Evolutionary conservation across 2,888 invertebrate species (phyloP).

Genomic region (Platypus cylindrus): DNA sequence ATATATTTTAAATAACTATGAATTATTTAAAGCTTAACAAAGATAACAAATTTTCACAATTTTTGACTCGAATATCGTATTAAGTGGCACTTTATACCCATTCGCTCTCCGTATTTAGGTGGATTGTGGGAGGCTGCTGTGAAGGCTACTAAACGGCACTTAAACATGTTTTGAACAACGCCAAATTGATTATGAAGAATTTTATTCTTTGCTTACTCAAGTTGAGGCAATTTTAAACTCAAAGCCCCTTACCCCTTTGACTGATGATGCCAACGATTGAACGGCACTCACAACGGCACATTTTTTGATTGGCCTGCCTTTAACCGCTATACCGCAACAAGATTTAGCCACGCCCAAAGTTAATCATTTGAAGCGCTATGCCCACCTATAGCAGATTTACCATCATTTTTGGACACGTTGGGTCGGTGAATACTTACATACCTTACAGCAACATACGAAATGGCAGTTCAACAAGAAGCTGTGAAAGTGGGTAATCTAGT

Average conservation of each 20-base stretch:
- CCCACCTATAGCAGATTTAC: conserved; percentile 4
- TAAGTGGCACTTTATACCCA: conserved; percentile 8
- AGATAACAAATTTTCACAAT: conserved; percentile 1
- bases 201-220: conserved; percentile 16
- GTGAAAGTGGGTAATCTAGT: background rate
- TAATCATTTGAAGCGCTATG: conserved; percentile 4
- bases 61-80: conserved; percentile 3
- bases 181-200: conserved; percentile 13
- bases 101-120: conserved; percentile 9
- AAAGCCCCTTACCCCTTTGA: conserved; percentile 20
- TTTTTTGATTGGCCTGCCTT: conserved; percentile 19
- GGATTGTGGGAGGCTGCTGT: conserved; percentile 10
- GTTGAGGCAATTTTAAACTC: conserved; percentile 26
- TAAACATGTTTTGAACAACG: no score
- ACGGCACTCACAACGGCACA: conserved; percentile 20
- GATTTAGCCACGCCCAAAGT: conserved; percentile 10
- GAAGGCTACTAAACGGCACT: conserved; percentile 6
- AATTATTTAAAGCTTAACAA: background rate
- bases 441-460: background rate
- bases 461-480: background rate
- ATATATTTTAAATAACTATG: conserved; percentile 2
- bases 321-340: conserved; percentile 16
- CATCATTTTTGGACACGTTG: conserved; percentile 7
- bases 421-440: background rate
- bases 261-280: conserved; percentile 20